Conservation (phyloP, 2,888 invertebrate genomes). For the Nemurella pictetii region DNA sequence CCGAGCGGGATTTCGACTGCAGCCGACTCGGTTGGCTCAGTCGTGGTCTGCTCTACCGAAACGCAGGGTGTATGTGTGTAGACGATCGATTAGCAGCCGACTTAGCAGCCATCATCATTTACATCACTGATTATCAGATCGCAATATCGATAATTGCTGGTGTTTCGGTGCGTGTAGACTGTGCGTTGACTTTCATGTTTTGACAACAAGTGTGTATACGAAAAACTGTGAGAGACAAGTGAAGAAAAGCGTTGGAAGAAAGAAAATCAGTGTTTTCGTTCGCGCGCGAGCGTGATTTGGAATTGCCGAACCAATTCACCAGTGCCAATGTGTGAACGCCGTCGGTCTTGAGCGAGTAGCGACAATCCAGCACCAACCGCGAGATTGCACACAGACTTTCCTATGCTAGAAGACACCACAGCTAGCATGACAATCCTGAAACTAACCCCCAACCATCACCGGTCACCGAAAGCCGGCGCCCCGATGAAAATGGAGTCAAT, state of each 20-base stretch:
- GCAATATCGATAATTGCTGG: background rate
- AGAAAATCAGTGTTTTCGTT: background rate
- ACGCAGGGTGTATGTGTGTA: background rate
- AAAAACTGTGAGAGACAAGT: background rate
- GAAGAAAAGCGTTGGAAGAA: background rate
- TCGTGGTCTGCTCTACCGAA: slow-evolving; percentile 12
- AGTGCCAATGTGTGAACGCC: background rate
- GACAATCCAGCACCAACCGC: background rate
- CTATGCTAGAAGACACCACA: slow-evolving; percentile 39
- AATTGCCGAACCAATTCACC: background rate
- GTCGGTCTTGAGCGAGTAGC: background rate
- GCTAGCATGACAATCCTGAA: slow-evolving; percentile 41
- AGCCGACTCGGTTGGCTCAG: background rate
- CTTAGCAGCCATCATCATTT: background rate
- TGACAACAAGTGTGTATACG: background rate
- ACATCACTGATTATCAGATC: background rate
- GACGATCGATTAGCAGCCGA: background rate
- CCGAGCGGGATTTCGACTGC: background rate
- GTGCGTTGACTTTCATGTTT: background rate
- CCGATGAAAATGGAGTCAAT: slow-evolving; percentile 31
- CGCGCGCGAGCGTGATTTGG: background rate
- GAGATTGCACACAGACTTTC: background rate
- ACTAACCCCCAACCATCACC: slow-evolving; percentile 32
- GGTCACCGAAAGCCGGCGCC: slow-evolving; percentile 11
- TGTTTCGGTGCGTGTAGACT: background rate